Evolutionary conservation across 2,888 invertebrate species (phyloP), one percentile per base, ranked within the genome.

Genomic region (Phortica magna): DNA sequence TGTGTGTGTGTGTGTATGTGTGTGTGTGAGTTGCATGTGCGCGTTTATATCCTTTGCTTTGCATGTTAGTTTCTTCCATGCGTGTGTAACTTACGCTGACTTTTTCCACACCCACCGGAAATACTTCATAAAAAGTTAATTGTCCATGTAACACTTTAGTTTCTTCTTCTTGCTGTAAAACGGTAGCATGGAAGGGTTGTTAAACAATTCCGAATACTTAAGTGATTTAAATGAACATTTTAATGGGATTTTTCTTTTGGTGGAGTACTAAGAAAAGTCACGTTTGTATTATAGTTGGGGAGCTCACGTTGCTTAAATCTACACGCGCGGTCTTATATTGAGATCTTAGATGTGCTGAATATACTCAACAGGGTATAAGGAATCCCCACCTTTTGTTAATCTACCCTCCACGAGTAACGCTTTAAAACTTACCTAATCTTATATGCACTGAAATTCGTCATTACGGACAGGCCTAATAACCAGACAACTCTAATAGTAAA

Each of bases 41-140:
- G 42, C 76, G 68, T 39, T 61, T 53, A n/a, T n/a, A n/a, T 75
- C 70, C 74, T 31, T 76, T 77, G 77, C 78, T 73, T 77, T 83
- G 77, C 76, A 77, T 76, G 82, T 81, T 83, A 80, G 17, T 57
- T 31, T 22, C 43, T 7, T 9, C 64, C 77, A 61, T 78, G 76
- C 77, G 39, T 73, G 76, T 78, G 77, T 84, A 73, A 31, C 31
- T 31, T 59, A 53, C 53, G 10, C 48, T 74, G 80, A 77, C 81
- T 82, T 78, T 80, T 78, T 83, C 79, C 82, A 81, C 83, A 82
- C 87, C 88, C 88, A 89, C 83, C 88, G 89, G 88, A 88, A 88
- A 86, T 87, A 82, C 83, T 88, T 84, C 87, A 88, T 89, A 89
- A 89, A 88, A 89, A 89, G 87, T 89, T 88, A 88, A 88, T 88